Conservation (phyloP, 2,797 vertebrate genomes). For the Toxotes lorentzi region DNA sequence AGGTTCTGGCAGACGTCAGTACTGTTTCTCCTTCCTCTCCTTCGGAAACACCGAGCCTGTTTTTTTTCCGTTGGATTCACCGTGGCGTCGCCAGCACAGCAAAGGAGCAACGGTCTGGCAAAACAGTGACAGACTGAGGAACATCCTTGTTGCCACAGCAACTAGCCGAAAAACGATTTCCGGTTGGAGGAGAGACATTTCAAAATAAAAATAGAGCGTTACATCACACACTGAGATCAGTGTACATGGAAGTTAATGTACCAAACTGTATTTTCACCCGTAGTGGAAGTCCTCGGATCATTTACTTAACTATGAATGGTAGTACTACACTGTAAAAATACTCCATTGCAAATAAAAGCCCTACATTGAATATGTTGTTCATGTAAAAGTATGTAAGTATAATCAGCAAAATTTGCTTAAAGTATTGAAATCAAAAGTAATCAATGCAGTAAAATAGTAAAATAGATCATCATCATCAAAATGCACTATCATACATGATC, state of each 20-base stretch:
- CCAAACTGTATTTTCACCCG: background rate
- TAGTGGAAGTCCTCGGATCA: background rate
- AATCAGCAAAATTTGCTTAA: no score
- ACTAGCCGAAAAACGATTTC: constrained; percentile 60
- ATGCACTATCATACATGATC: no score
- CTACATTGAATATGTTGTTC: no score
- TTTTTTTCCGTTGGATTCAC: constrained; percentile 57
- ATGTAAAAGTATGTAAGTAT: no score
- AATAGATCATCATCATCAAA: no score
- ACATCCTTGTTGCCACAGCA: constrained; percentile 81
- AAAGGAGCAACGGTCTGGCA: constrained; percentile 44
- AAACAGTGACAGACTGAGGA: constrained; percentile 71
- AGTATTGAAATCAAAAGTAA: no score
- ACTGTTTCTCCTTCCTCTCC: constrained; percentile 22
- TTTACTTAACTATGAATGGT: background rate
- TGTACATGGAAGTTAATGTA: background rate
- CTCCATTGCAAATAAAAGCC: no score
- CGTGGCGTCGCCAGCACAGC: constrained; percentile 62
- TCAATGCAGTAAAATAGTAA: no score
- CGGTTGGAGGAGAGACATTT: constrained; percentile 50
- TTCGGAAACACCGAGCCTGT: constrained; percentile 39
- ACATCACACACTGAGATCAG: background rate
- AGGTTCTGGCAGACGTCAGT: background rate
- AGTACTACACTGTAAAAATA: no score
- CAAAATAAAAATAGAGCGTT: constrained; percentile 65